phyloP scores from a whole-genome alignment of 2,797 vertebrate genomes.

The Bradypus variegatus region DNA sequence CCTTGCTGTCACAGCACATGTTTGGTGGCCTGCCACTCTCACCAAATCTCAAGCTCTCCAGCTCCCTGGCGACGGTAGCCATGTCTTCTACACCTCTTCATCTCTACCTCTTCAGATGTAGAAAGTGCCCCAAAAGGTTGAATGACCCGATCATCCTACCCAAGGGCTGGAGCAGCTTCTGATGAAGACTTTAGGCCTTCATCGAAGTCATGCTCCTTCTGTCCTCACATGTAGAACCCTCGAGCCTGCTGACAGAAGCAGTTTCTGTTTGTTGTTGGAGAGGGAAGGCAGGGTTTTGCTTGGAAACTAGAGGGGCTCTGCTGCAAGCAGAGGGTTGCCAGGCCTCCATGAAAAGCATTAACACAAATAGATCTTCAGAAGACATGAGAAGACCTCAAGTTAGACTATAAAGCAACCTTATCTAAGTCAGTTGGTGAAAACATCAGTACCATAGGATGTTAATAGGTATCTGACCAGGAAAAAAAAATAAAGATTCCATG shows the following conservation, averaged over 20 bases:
- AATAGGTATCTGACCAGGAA: not conserved
- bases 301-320: not conserved
- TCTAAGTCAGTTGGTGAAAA: not conserved
- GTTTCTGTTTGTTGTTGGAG: too few species aligned
- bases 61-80: too few species aligned
- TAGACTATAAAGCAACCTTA: not conserved
- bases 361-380: not conserved
- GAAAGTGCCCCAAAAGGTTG: too few species aligned
- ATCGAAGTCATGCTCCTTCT: too few species aligned
- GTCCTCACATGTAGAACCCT: fast-evolving
- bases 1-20: too few species aligned
- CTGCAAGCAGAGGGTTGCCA: not conserved
- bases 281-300: not conserved
- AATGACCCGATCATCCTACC: too few species aligned
- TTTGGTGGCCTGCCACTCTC: too few species aligned
- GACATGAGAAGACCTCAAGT: not conserved
- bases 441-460: not conserved
- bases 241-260: not conserved
- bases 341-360: not conserved
- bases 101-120: too few species aligned
- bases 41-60: too few species aligned
- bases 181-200: too few species aligned
- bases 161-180: too few species aligned
- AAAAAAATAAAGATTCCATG: not conserved
- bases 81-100: too few species aligned